Evolutionary conservation across 2,113 vertebrate genomes (phyloP).

Genomic region (Otus sunia): DNA sequence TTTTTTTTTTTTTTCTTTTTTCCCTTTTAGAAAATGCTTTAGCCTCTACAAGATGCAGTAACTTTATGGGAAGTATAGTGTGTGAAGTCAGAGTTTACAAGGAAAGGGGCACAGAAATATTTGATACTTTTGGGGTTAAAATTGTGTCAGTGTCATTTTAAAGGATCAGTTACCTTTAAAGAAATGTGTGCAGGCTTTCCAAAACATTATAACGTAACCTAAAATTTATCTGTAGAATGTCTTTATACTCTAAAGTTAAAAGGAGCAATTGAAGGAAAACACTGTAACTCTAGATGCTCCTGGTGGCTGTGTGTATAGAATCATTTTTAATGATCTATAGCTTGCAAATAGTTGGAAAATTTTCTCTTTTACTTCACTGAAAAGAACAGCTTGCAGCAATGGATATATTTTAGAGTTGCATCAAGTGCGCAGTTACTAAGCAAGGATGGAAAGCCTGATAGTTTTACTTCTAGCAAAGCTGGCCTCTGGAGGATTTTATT

Average conservation of each 20-base stretch:
- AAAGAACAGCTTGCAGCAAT: constrained; percentile 12
- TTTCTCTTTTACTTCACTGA: background rate
- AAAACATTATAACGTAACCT: background rate
- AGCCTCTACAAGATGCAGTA: background rate
- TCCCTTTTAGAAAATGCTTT: background rate
- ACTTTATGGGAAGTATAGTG: background rate
- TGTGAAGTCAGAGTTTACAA: background rate
- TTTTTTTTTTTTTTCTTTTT: background rate
- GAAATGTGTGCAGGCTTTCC: background rate
- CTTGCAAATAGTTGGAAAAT: constrained; percentile 2
- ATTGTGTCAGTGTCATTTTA: background rate
- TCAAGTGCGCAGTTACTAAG: background rate
- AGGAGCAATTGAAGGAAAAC: constrained; percentile 19
- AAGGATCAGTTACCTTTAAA: background rate
- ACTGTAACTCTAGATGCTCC: background rate
- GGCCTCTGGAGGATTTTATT: background rate
- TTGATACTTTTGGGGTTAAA: background rate
- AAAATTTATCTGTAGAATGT: background rate
- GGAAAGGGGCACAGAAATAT: background rate
- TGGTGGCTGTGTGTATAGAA: background rate
- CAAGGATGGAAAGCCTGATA: background rate
- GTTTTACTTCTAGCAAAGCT: background rate
- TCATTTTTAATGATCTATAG: constrained; percentile 8
- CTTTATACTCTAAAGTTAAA: constrained; percentile 17
- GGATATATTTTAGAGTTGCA: background rate